Percentiles rank a stretch among this genome's conserved stretches.
phyloP scores from a whole-genome alignment of 2,797 vertebrate genomes.

The Channallabes apus region DNA sequence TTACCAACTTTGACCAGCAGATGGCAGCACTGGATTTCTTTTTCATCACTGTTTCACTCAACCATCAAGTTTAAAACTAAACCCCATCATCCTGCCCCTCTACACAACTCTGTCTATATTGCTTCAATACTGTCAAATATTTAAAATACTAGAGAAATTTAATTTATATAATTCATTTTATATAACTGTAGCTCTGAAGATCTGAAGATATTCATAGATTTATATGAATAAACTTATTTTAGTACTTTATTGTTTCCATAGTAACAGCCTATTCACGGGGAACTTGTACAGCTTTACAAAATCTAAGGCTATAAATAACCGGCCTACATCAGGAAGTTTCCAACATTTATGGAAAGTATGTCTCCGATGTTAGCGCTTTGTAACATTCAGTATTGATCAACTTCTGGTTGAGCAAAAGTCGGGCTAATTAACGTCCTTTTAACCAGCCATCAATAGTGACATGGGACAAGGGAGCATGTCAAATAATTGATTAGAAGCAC shows the following conservation, averaged over 20 bases:
- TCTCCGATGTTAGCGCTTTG: not conserved
- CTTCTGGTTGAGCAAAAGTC: not conserved
- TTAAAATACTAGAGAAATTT: not conserved
- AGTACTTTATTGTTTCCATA: not conserved
- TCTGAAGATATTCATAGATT: not conserved
- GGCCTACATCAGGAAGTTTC: not conserved
- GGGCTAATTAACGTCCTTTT: not conserved
- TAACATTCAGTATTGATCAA: not conserved
- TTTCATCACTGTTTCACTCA: not conserved
- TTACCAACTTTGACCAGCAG: constrained; percentile 34
- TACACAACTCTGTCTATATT: not conserved
- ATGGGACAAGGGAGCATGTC: not conserved
- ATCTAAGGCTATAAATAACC: not conserved
- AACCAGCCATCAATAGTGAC: not conserved
- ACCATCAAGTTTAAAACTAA: not conserved
- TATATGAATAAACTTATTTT: not conserved
- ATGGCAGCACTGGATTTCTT: constrained; percentile 21
- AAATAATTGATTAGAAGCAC: not conserved
- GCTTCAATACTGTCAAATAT: not conserved
- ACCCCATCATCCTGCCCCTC: not conserved
- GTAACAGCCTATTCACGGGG: not conserved
- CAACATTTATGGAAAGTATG: not conserved
- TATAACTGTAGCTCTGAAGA: not conserved
- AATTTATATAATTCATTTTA: not conserved
- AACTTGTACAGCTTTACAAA: not conserved